phyloP scores from a whole-genome alignment of 2,797 vertebrate species.

The Thripadectes ignobilis region DNA sequence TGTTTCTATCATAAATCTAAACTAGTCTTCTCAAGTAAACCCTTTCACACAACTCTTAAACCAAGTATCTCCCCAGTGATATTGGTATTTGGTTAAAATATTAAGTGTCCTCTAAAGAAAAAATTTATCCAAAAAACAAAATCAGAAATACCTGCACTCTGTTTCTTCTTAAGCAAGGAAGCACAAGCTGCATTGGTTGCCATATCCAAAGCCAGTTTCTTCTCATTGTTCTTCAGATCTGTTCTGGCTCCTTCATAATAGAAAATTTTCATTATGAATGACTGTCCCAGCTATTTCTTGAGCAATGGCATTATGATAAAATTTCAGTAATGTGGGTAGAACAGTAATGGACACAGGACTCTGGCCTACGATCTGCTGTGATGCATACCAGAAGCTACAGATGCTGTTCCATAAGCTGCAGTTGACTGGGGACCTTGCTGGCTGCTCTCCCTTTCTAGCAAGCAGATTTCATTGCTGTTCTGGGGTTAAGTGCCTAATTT shows the following conservation, averaged over 20 bases:
- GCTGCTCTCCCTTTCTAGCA: neutral
- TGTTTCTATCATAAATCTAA: neutral
- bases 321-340: neutral
- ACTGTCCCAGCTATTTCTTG: neutral
- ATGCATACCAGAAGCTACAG: neutral
- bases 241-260: slow-evolving; percentile 84
- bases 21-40: neutral
- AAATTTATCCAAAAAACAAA: neutral
- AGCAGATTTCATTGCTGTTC: neutral
- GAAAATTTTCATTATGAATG: slow-evolving; percentile 2
- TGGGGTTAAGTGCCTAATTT: neutral
- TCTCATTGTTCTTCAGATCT: slow-evolving; percentile 94
- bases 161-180: slow-evolving; percentile 91
- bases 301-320: neutral
- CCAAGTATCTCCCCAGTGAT: neutral
- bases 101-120: neutral
- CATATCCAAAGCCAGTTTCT: slow-evolving; percentile 95
- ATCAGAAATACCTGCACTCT: slow-evolving; percentile 71
- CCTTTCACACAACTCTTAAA: neutral
- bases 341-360: neutral
- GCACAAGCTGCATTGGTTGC: slow-evolving; percentile 92
- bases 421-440: neutral
- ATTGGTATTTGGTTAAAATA: neutral
- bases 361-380: neutral
- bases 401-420: neutral